Percentiles rank a stretch among this genome's conserved stretches.
Evolutionary conservation across 2,113 vertebrate species (phyloP).

Genomic region (Tragelaphus strepsiceros): DNA sequence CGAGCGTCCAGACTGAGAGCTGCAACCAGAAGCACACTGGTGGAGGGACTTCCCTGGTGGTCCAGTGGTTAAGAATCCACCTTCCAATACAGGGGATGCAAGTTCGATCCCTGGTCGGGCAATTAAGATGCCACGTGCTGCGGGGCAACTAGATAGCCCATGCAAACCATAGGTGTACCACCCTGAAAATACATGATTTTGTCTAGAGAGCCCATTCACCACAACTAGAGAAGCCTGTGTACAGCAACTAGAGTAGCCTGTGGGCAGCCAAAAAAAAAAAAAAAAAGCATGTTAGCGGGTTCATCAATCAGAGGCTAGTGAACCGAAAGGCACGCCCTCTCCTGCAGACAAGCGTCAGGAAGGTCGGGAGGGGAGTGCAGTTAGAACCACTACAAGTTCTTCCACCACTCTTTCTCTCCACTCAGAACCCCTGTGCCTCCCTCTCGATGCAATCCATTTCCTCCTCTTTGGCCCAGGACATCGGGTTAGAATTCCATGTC

Average conservation of each 20-base stretch:
- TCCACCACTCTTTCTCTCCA: neutral
- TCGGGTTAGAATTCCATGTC: neutral
- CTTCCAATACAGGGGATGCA: neutral
- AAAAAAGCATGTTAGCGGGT: neutral
- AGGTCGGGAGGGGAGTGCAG: neutral
- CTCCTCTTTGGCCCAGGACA: neutral
- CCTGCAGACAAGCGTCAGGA: rapidly evolving
- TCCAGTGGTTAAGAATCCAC: neutral
- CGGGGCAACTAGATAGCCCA: neutral
- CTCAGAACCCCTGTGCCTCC: neutral
- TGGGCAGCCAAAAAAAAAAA: neutral
- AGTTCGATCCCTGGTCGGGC: neutral
- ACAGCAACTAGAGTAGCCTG: neutral
- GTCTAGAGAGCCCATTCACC: neutral
- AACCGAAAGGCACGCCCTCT: neutral
- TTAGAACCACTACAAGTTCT: neutral
- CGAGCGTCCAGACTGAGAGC: neutral
- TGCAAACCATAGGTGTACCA: neutral
- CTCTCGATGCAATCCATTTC: rapidly evolving
- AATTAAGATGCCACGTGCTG: neutral
- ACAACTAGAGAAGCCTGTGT: neutral
- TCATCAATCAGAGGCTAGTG: neutral
- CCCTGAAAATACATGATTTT: neutral
- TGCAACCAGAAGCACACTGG: neutral
- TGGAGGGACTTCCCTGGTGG: neutral